These are phyloP conservation scores for Phocides pigmalion DNA, from an alignment of 1,140 invertebrate species.

Conservation along the genomic window DNA sequence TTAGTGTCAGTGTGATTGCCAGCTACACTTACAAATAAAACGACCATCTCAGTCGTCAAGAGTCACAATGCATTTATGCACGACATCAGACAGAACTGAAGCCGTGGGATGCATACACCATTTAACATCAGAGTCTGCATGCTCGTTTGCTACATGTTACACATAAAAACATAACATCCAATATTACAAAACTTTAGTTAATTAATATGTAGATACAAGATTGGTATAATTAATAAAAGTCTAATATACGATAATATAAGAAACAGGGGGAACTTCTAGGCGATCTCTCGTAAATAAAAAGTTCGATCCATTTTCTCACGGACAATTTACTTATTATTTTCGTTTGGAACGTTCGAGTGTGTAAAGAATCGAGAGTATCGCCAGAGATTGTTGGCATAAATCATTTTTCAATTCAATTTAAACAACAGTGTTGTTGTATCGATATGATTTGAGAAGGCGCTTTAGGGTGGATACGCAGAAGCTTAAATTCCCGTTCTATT, in stretches of 20 bases:
- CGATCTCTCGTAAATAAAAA: slow-evolving; percentile 42
- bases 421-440: slow-evolving; percentile 70
- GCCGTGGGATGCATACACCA: too few species aligned
- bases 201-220: too few species aligned
- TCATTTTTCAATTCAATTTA: slow-evolving; percentile 78
- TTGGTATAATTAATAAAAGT: not conserved
- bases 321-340: slow-evolving; percentile 65
- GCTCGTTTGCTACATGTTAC: too few species aligned
- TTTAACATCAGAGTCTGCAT: too few species aligned
- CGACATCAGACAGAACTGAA: too few species aligned
- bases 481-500: slow-evolving; percentile 13
- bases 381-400: slow-evolving; percentile 70
- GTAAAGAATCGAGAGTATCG: slow-evolving; percentile 58
- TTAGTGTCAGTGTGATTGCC: too few species aligned
- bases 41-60: too few species aligned
- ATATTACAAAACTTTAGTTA: too few species aligned
- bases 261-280: slow-evolving; percentile 27
- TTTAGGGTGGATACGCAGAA: slow-evolving; percentile 41
- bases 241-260: slow-evolving; percentile 28
- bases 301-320: slow-evolving; percentile 51
- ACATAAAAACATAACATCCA: too few species aligned
- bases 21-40: too few species aligned
- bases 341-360: slow-evolving; percentile 60
- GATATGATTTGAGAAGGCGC: slow-evolving; percentile 41
- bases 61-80: too few species aligned